Evolutionary conservation across 2,888 invertebrate species (phyloP).

Genomic region (Drosophila niveifrons): DNA sequence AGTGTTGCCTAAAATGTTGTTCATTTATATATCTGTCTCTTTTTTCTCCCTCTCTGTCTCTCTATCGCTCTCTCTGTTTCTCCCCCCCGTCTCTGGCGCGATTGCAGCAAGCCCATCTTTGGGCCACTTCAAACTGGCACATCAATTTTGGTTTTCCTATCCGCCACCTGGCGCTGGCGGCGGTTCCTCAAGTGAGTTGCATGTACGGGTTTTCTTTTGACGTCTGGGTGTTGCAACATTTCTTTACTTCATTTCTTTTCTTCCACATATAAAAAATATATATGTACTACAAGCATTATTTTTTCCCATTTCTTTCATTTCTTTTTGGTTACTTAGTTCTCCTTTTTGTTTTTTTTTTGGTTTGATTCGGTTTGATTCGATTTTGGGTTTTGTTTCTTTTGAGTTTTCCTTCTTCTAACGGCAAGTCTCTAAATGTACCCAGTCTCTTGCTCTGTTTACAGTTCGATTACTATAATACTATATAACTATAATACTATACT

Average conservation of each 20-base stretch:
- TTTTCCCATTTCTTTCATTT: conserved; percentile 3
- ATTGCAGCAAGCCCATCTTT: conserved; percentile 83
- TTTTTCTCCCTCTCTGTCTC: not conserved
- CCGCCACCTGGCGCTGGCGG: conserved; percentile 92
- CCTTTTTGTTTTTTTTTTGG: not conserved
- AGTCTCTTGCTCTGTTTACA: conserved; percentile 65
- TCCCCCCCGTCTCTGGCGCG: not conserved
- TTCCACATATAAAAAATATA: not conserved
- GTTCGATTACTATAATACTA: conserved; percentile 49
- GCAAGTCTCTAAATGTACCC: conserved; percentile 65
- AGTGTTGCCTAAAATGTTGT: conserved; percentile 4
- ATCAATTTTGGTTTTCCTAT: conserved; percentile 94
- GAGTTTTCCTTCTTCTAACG: conserved; percentile 34
- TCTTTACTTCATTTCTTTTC: conserved; percentile 1
- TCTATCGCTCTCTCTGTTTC: not conserved
- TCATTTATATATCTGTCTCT: conserved; percentile 2
- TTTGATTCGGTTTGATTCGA: not conserved
- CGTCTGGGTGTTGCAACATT: conserved; percentile 39
- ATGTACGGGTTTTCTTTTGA: conserved; percentile 43
- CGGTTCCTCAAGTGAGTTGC: conserved; percentile 87
- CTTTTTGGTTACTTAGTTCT: conserved; percentile 1
- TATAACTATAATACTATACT: not conserved
- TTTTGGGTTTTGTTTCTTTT: not conserved
- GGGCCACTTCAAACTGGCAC: conserved; percentile 90
- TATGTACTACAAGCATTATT: conserved; percentile 7